Conservation (phyloP, 2,113 vertebrate species). For the Callipepla californica region DNA sequence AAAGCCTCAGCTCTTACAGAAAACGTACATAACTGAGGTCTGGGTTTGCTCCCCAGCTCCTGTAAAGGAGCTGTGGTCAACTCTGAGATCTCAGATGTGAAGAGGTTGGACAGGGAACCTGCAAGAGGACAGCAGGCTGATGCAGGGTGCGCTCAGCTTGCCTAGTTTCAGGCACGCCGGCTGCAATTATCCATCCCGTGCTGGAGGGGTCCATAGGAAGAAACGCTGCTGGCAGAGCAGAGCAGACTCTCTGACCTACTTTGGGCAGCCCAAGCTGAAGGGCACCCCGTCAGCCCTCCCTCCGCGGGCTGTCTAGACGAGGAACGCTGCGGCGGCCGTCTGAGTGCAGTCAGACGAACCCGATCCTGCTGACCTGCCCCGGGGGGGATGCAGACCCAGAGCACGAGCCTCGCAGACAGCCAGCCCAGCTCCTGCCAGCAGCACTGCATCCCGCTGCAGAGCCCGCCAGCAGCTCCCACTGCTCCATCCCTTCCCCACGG, state of each 20-base stretch:
- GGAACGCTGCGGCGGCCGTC: background rate
- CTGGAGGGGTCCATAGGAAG: background rate
- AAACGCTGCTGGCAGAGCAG: background rate
- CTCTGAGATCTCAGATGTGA: background rate
- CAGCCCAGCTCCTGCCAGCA: background rate
- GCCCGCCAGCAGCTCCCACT: background rate
- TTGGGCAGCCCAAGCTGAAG: background rate
- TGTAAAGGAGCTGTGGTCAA: background rate
- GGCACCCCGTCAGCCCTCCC: background rate
- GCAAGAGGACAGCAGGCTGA: background rate
- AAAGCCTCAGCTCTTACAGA: background rate
- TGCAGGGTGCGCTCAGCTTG: background rate
- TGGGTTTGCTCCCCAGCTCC: background rate
- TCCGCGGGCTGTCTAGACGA: constrained; percentile 9
- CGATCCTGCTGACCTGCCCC: background rate
- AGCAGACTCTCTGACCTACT: constrained; percentile 57
- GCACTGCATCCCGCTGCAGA: background rate
- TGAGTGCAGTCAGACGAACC: background rate
- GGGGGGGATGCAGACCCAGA: background rate
- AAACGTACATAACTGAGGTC: background rate
- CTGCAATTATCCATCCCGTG: background rate
- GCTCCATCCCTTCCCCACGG: background rate
- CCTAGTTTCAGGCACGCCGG: background rate
- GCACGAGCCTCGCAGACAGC: background rate
- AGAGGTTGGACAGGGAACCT: background rate